phyloP scores from a whole-genome alignment of 2,888 invertebrate genomes.

The Gerris lacustris region DNA sequence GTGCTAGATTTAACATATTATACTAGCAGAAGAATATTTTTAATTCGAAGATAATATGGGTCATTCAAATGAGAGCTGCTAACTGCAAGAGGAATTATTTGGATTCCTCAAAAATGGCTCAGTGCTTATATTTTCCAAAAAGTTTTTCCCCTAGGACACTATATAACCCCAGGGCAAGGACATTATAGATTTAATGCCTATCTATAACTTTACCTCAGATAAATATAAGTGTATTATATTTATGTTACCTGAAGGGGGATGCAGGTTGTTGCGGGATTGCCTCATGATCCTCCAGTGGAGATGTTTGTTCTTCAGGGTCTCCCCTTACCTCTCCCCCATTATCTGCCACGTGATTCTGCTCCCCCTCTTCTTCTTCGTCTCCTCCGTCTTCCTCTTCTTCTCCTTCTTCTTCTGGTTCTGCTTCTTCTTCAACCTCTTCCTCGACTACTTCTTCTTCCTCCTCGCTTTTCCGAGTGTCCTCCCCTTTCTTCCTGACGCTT shows the following conservation, averaged over 20 bases:
- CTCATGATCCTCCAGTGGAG: not conserved
- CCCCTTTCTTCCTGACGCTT: not conserved
- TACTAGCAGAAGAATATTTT: too few species aligned
- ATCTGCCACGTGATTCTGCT: not conserved
- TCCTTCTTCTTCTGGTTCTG: not conserved
- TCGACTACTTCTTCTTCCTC: not conserved
- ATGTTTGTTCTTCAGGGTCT: not conserved
- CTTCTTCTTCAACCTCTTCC: not conserved
- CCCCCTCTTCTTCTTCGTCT: not conserved
- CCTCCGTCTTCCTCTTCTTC: not conserved
- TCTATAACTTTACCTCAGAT: too few species aligned
- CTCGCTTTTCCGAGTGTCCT: not conserved
- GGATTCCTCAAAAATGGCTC: too few species aligned
- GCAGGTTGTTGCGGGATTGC: not conserved
- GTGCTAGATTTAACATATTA: too few species aligned
- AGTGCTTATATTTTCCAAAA: too few species aligned
- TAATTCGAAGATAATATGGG: too few species aligned
- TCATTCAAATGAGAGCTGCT: too few species aligned
- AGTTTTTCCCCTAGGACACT: too few species aligned
- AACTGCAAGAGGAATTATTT: too few species aligned
- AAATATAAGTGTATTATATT: too few species aligned
- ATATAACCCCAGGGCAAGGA: too few species aligned
- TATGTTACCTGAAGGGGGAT: constrained; percentile 2
- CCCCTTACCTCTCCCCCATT: not conserved
- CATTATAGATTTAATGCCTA: too few species aligned